Base-by-base conservation (phyloP, 2,797 vertebrate species). In the Diceros bicornis region DNA sequence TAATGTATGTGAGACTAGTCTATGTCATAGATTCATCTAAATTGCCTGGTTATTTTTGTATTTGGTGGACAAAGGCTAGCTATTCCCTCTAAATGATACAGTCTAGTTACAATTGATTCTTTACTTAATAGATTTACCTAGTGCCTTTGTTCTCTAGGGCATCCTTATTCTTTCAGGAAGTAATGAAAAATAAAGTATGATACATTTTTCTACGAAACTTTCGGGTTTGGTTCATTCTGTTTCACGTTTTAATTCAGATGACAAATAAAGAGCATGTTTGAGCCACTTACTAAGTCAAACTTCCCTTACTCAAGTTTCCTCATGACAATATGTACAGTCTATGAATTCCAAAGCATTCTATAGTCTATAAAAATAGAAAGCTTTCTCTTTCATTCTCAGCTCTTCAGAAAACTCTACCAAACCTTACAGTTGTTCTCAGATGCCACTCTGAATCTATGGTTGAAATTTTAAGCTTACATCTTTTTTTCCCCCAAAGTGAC, bases 171-270 rank as follows among this genome's bases (percentile, higher is more conserved):
- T 89, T 85, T 69, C 55, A 82, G 41, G 52, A 69, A 69, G 20
- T 69, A 75, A 37, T 87, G 29, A 62, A 92, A 75, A 86, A 69
- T n/a, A 59, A 95, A 82, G n/a, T 47, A 25, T 47, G 17, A 88
- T 71, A 72, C 47, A 59, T 79, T 97, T 89, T 74, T 82, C 32
- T 77, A 3, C 57, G 61, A 88, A 90, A 82, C 32, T 62, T 81
- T 83, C 69, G 62, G 34, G 77, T 89, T 79, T 37, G 37, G 50
- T 11, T 89, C 84, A 77, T 88, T 75, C 68, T 69, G 52, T 61
- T 96, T 95, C 77, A 83, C 69, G 72, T 77, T 89, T 82, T 78
- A 91, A 84, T 72, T 87, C 71, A 95, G 81, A 83, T 91, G 75
- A 52, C 41, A 61, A 90, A 81, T 50, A 55, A 92, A 55, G 34